Base-by-base conservation (phyloP, 2,888 invertebrate species). In the Agrochola lota region DNA sequence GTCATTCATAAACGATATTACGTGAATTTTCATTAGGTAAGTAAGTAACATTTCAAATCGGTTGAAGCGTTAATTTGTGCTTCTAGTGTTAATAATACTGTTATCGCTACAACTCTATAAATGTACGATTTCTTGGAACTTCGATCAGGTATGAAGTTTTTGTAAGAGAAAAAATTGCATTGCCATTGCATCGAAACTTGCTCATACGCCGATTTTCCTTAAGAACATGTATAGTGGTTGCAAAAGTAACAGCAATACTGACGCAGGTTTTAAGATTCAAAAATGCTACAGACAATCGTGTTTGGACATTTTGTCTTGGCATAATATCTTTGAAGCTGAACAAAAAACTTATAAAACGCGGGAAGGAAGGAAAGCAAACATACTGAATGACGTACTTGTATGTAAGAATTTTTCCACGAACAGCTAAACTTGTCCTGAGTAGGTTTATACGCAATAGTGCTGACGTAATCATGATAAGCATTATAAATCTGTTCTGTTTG, bases 301-400 rank as follows among this genome's bases (percentile, higher is more conserved):
- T 30, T 49, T 20, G 23, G 9, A 26, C 23, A 64, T 59, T 64
- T 74, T 52, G 17, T 26, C 23, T 57, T 49, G 66, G 69, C 77
- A 69, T 64, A 59, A 69, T 64, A 59, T 40, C n/a, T 68, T 57
- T 76, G 40, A 30, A 17, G 30, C 40, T 40, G 8, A 69, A 20
- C 15, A 43, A n/a, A 26, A 26, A 26, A n/a, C 7, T 15, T 30
- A 0, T 40, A 7, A 60, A 59, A 55, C 49, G 55, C 11, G 8
- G 62, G 71, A 79, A 81, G 71, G 80, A 81, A 81, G 81, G 81
- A 76, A 82, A 66, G 40, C n/a, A 11, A 57, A 40, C 60, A 43
- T 30, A 52, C 6, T 40, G 4, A 46, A 64, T 83, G 80, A 84
- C 84, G 64, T 60, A 40, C 30, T n/a, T 80, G 77, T 52, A 74